Conservation (phyloP, 2,797 vertebrate species). For the Phataginus tetradactyla region DNA sequence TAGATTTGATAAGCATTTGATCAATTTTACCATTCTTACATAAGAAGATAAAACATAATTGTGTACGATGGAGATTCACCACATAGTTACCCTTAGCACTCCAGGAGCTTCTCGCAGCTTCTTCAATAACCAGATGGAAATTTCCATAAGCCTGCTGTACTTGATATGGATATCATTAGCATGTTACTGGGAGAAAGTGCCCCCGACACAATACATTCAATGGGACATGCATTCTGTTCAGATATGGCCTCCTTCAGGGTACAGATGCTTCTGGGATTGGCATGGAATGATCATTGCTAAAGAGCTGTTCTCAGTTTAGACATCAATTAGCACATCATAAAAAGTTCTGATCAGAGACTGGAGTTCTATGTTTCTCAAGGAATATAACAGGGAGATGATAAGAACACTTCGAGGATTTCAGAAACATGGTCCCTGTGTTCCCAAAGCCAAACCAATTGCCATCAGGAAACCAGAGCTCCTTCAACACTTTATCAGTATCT, state of each 20-base stretch:
- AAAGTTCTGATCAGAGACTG: constrained; percentile 77
- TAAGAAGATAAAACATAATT: constrained; percentile 69
- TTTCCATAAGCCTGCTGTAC: constrained; percentile 67
- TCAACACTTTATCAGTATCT: background rate
- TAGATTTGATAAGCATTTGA: constrained; percentile 84
- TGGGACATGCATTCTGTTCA: constrained; percentile 78
- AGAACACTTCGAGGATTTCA: background rate
- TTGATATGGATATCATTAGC: constrained; percentile 74
- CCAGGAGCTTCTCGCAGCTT: constrained; percentile 54
- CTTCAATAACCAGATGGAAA: constrained; percentile 82
- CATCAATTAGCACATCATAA: constrained; percentile 82
- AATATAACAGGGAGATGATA: background rate
- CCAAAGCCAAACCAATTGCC: background rate
- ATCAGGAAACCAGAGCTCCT: background rate
- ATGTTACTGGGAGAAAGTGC: constrained; percentile 75
- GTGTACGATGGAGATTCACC: constrained; percentile 73
- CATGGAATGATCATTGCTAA: constrained; percentile 77
- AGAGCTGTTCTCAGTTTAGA: constrained; percentile 78
- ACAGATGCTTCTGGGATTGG: constrained; percentile 68
- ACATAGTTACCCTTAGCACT: constrained; percentile 65
- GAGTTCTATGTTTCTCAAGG: constrained; percentile 37
- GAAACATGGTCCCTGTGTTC: background rate
- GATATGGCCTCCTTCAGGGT: constrained; percentile 74
- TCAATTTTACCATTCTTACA: constrained; percentile 79
- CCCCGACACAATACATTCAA: constrained; percentile 78